These are phyloP conservation scores for Emydocephalus ijimae DNA, from an alignment of 2,113 vertebrate species.

Conservation along the genomic window DNA sequence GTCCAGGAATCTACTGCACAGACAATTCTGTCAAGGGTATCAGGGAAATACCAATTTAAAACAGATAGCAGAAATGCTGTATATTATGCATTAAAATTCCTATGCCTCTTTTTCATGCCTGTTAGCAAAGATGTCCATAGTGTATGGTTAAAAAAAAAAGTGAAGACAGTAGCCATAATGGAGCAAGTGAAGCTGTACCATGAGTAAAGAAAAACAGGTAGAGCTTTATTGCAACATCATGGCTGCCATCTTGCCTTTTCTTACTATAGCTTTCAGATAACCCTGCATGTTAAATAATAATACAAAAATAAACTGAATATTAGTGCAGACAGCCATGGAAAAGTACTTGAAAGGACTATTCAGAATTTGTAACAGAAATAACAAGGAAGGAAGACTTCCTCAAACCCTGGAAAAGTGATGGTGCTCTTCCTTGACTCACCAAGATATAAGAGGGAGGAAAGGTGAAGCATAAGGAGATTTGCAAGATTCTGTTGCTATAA, in stretches of 20 bases:
- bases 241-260: background rate
- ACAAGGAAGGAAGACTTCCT: background rate
- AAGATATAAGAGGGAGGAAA: background rate
- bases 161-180: background rate
- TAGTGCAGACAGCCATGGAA: background rate
- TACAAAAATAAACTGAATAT: background rate
- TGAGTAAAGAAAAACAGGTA: background rate
- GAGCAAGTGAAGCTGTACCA: background rate
- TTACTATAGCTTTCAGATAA: background rate
- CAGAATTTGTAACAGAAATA: background rate
- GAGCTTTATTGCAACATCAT: background rate
- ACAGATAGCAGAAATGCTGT: slow-evolving; percentile 8
- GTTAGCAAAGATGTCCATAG: background rate
- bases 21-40: slow-evolving; percentile 9
- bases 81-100: slow-evolving; percentile 4
- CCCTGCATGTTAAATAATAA: background rate
- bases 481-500: background rate
- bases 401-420: background rate
- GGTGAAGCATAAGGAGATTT: background rate
- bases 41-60: fast-evolving
- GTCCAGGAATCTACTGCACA: background rate
- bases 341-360: background rate
- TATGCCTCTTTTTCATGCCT: background rate
- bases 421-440: background rate
- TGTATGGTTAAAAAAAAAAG: background rate